These are phyloP conservation scores for Pseudanteris insignis DNA, from an alignment of 2,888 invertebrate species.

Conservation along the genomic window DNA sequence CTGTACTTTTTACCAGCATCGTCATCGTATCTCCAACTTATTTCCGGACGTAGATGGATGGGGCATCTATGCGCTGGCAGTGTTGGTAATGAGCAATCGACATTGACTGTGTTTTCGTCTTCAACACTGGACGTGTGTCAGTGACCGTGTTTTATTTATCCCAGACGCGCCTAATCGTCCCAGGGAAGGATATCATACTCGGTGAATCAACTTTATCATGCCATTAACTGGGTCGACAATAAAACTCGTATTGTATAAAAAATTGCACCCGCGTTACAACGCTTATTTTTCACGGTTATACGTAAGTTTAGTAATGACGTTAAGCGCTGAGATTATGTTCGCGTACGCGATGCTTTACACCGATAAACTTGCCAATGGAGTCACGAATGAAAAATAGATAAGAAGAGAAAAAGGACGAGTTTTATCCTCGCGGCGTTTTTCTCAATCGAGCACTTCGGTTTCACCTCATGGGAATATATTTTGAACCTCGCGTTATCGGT, in stretches of 20 bases:
- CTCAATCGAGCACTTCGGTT: too few species aligned
- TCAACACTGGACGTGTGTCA: slow-evolving; percentile 15
- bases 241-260: slow-evolving; percentile 26
- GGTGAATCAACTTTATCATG: slow-evolving; percentile 26
- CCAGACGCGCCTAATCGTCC: slow-evolving; percentile 11
- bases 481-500: too few species aligned
- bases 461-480: too few species aligned
- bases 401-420: too few species aligned
- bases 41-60: slow-evolving; percentile 31
- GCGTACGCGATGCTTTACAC: too few species aligned
- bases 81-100: slow-evolving; percentile 35
- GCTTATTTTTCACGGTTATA: slow-evolving; percentile 4
- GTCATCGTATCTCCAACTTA: slow-evolving; percentile 31
- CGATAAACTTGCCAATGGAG: too few species aligned
- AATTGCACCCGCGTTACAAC: slow-evolving; percentile 6
- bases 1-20: slow-evolving; percentile 28
- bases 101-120: slow-evolving; percentile 27
- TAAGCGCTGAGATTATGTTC: too few species aligned
- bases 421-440: too few species aligned
- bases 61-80: slow-evolving; percentile 23
- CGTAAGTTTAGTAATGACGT: too few species aligned
- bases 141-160: slow-evolving; percentile 34
- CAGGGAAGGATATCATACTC: slow-evolving; percentile 35
- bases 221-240: slow-evolving; percentile 20
- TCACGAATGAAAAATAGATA: too few species aligned